Conservation (phyloP, 2,888 invertebrate genomes). For the Arctia plantaginis region DNA sequence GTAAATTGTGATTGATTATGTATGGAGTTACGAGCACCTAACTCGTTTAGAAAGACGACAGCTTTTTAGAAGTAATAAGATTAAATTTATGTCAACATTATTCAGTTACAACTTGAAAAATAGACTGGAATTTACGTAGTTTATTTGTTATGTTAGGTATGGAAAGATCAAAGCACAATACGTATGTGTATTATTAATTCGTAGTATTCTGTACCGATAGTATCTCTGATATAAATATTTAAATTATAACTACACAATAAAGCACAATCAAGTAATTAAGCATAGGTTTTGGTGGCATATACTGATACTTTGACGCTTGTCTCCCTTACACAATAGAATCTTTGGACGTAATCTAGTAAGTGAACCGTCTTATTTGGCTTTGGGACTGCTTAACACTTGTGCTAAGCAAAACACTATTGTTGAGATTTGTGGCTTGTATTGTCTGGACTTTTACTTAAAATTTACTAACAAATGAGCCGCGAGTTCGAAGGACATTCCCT, state of each 20-base stretch:
- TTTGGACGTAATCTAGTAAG: background rate
- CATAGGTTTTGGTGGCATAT: background rate
- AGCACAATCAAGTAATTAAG: background rate
- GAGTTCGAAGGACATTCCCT: background rate
- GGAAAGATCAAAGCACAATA: background rate
- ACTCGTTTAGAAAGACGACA: slow-evolving; percentile 19
- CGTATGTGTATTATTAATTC: background rate
- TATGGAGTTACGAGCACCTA: slow-evolving; percentile 22
- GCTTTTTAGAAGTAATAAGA: slow-evolving; percentile 14
- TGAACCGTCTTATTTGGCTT: background rate
- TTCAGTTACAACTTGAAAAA: slow-evolving; percentile 6
- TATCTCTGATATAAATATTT: background rate
- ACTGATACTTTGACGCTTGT: background rate
- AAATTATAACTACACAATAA: background rate
- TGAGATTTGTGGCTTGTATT: background rate
- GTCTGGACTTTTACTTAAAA: background rate
- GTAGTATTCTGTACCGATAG: background rate
- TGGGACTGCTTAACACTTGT: background rate
- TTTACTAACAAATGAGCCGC: background rate
- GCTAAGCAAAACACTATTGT: background rate
- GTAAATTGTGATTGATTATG: slow-evolving; percentile 57
- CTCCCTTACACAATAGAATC: background rate
- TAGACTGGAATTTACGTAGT: slow-evolving; percentile 2
- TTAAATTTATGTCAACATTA: slow-evolving; percentile 15
- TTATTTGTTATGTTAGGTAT: background rate